A percentile compares a stretch with the other conserved stretches of the same genome.
phyloP scores from a whole-genome alignment of 2,888 invertebrate species.

The Myopa testacea region DNA sequence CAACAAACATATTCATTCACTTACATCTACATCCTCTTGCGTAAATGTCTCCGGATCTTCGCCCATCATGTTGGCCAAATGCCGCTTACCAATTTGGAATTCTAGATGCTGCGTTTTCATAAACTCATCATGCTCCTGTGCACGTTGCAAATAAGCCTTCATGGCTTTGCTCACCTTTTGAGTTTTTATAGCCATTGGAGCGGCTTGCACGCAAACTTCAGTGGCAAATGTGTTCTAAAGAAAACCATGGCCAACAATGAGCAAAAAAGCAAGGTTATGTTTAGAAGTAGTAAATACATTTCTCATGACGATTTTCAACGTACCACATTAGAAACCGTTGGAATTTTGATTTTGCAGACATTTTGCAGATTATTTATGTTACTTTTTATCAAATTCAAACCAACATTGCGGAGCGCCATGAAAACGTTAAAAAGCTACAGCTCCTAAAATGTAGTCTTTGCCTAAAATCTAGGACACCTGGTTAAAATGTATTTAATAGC shows the following conservation, averaged over 20 bases:
- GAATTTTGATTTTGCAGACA: constrained; percentile 46
- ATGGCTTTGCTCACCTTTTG: constrained; percentile 87
- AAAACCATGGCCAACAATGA: constrained; percentile 23
- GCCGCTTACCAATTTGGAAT: constrained; percentile 91
- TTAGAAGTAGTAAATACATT: neutral
- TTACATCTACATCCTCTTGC: constrained; percentile 70
- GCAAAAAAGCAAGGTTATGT: constrained; percentile 33
- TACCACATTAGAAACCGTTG: constrained; percentile 46
- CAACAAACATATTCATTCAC: neutral
- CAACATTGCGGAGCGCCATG: constrained; percentile 60
- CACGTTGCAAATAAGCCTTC: constrained; percentile 87
- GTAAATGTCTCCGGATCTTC: constrained; percentile 89
- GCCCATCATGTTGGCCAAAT: constrained; percentile 99
- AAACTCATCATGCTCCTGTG: constrained; percentile 84
- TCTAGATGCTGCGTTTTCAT: constrained; percentile 83
- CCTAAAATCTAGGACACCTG: too few species aligned
- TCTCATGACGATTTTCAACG: constrained; percentile 27
- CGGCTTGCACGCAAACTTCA: constrained; percentile 61
- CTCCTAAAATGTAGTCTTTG: neutral
- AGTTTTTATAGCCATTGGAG: constrained; percentile 66
- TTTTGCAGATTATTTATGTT: constrained; percentile 58
- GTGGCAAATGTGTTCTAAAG: constrained; percentile 52
- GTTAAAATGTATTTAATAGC: too few species aligned
- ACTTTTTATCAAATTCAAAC: constrained; percentile 59
- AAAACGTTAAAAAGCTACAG: neutral